A percentile compares a stretch with the other conserved stretches of the same genome.
These are phyloP conservation scores for Astur gentilis DNA, from an alignment of 2,113 vertebrate species.

Conservation along the genomic window DNA sequence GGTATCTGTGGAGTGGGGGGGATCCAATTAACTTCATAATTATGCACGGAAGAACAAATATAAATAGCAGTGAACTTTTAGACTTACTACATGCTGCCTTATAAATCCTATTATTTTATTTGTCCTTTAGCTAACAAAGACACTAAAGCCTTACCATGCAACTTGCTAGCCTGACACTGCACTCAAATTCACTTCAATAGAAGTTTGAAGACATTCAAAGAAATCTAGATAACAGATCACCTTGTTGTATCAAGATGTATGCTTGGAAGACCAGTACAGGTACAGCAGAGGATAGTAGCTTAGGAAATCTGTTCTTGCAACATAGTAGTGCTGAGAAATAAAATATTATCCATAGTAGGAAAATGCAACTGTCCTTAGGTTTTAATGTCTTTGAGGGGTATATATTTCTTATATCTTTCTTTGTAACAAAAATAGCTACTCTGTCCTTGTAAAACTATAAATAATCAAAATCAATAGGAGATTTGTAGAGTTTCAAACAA, in stretches of 20 bases:
- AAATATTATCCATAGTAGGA: background rate
- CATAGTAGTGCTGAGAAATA: background rate
- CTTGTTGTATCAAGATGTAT: background rate
- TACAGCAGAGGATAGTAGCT: background rate
- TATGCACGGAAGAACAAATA: background rate
- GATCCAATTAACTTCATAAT: background rate
- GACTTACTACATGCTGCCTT: background rate
- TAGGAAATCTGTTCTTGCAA: background rate
- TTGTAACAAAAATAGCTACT: background rate
- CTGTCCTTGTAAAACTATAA: background rate
- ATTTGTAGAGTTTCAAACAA: background rate
- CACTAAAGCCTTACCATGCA: background rate
- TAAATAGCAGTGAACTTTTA: background rate
- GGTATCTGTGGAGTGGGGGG: background rate
- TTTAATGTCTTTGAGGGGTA: background rate
- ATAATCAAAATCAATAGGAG: background rate
- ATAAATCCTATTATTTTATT: background rate
- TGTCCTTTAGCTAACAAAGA: background rate
- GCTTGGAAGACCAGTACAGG: background rate
- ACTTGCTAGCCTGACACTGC: background rate
- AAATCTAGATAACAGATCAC: background rate
- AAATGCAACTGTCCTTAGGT: background rate
- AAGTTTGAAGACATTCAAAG: background rate
- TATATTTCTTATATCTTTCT: background rate
- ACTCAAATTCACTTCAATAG: background rate